Percentiles rank a stretch among this genome's conserved stretches.
Conservation (phyloP, 2,113 vertebrate genomes). For the Sebastes schlegelii region DNA sequence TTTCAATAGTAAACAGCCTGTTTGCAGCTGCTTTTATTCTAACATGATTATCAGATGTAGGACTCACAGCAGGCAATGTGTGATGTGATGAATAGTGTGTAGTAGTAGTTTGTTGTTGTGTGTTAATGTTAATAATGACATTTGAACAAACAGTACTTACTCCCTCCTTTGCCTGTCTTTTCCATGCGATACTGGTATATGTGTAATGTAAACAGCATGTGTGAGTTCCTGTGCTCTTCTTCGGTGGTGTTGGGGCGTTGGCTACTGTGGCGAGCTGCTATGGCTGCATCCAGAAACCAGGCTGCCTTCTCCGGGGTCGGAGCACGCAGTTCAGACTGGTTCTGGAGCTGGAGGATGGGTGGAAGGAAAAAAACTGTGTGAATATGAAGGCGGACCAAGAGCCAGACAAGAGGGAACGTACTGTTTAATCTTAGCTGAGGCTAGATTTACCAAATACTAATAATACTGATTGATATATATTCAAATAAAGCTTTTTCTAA, state of each 20-base stretch:
- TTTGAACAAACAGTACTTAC: conserved; percentile 83
- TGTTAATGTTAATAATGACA: neutral
- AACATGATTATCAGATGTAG: neutral
- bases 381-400: conserved; percentile 21
- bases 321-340: conserved; percentile 95
- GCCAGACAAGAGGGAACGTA: conserved; percentile 5
- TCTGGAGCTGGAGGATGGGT: conserved; percentile 89
- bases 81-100: neutral
- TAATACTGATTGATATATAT: conserved; percentile 23
- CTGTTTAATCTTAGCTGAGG: conserved; percentile 10
- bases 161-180: conserved; percentile 95
- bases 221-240: conserved; percentile 95
- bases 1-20: conserved; percentile 15
- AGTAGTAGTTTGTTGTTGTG: neutral
- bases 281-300: conserved; percentile 95
- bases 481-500: conserved; percentile 41
- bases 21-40: conserved; percentile 19
- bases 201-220: conserved; percentile 99
- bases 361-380: neutral
- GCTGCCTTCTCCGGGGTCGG: conserved; percentile 96
- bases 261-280: conserved; percentile 91
- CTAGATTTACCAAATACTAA: conserved; percentile 27
- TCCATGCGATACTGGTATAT: conserved; percentile 99
- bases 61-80: neutral
- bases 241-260: conserved; percentile 87